Conservation (phyloP, 1,140 invertebrate species). For the Druon quercuslanigerum region DNA sequence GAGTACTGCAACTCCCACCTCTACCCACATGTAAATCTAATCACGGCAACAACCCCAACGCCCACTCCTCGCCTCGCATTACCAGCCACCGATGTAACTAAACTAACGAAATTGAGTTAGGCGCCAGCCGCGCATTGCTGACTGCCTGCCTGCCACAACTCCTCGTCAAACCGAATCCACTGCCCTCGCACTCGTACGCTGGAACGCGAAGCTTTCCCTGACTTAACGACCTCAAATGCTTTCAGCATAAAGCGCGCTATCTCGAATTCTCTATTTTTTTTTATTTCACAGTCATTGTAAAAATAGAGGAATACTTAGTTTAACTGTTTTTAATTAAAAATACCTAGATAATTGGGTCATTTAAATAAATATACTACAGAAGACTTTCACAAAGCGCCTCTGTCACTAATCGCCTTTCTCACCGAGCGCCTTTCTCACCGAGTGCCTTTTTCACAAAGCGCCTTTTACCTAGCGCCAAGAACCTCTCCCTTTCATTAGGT, state of each 20-base stretch:
- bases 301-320: too few species aligned
- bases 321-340: too few species aligned
- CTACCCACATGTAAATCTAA: constrained; percentile 71
- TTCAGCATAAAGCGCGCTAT: constrained; percentile 52
- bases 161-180: constrained; percentile 43
- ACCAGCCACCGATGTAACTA: constrained; percentile 71
- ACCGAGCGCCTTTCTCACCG: too few species aligned
- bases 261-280: constrained; percentile 23
- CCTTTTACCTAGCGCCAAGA: too few species aligned
- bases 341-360: too few species aligned
- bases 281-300: too few species aligned
- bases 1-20: not conserved
- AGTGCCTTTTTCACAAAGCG: too few species aligned
- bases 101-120: constrained; percentile 72
- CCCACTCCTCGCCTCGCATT: constrained; percentile 64
- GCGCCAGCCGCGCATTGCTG: constrained; percentile 60
- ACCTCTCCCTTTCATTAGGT: too few species aligned
- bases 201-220: constrained; percentile 46
- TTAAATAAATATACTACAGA: too few species aligned
- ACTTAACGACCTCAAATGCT: constrained; percentile 59
- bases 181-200: constrained; percentile 42
- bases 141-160: constrained; percentile 47
- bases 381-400: too few species aligned
- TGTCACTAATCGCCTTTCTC: too few species aligned
- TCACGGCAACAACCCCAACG: constrained; percentile 63